Evolutionary conservation across 2,797 vertebrate genomes (phyloP), one percentile per base, ranked within the genome.

Genomic region (Acomys russatus): DNA sequence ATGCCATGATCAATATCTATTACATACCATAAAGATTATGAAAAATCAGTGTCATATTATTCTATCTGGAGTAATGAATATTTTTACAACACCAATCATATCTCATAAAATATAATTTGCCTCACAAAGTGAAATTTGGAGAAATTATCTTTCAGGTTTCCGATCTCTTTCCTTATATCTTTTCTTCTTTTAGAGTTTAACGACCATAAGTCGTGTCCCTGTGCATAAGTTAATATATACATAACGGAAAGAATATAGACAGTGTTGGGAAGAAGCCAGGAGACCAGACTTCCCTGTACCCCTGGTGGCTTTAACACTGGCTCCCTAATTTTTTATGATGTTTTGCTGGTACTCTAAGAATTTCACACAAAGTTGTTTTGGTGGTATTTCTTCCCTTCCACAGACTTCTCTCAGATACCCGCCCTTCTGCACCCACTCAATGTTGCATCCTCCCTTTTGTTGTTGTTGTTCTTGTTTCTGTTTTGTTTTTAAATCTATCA

Each of bases 171-270:
- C 30, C 6, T 25, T 17, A 25, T 6, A 9, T 12, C 59, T 25
- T 70, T 22, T 59, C 38, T 44, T 44, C 44, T 44, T 44, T n/a
- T 79, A 14, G n/a, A 54, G 1, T 9, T 63, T 20, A 64, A 38
- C 0, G 3, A 3, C 9, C 35, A 33, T 3, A 14, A 9, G 8
- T 23, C 4, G 44, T 44, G 4, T 44, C 44, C 44, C 4, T 7
- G 3, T 28, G 1, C 4, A 3, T 20, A 35, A 28, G 15, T 14
- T 71, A 61, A 8, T 1, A 11, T 0, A 4, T 1, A 33, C 0
- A 7, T 10, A 68, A 66, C 2, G 0, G 23, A 33, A 73, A 63
- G 12, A 28, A 64, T 1, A 6, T 5, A 35, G 18, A n/a, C 11
- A 30, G 30, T 25, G 15, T 3, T 54, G 2, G 15, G 28, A 82